Conservation (phyloP, 2,113 vertebrate species). For the Rhineura floridana region DNA sequence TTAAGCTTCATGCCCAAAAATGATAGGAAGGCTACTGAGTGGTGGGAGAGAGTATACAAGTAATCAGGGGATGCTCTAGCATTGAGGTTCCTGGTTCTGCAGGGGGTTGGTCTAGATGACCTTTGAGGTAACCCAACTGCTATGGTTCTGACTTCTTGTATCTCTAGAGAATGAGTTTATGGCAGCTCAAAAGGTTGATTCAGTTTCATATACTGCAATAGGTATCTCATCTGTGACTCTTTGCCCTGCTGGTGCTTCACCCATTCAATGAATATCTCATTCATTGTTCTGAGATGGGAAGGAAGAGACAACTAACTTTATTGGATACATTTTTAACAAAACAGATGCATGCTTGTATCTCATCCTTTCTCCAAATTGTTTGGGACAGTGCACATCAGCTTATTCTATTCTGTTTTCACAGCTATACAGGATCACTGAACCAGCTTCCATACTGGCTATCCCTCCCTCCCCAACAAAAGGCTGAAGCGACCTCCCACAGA, state of each 20-base stretch:
- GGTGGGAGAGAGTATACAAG: background rate
- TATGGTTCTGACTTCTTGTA: background rate
- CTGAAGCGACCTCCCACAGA: background rate
- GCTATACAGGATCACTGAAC: background rate
- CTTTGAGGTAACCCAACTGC: too few relatives aligned
- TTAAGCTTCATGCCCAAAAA: constrained; percentile 2
- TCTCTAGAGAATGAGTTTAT: background rate
- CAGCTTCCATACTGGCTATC: background rate
- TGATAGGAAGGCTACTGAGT: background rate
- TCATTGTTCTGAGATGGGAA: background rate
- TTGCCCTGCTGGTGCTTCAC: background rate
- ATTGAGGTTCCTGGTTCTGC: too few relatives aligned
- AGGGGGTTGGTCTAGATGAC: too few relatives aligned
- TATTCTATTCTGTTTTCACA: background rate
- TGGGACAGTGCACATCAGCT: background rate
- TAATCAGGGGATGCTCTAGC: background rate
- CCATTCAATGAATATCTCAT: background rate
- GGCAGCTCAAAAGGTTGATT: background rate
- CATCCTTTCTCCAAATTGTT: too few relatives aligned
- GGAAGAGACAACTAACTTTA: background rate
- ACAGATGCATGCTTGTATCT: background rate
- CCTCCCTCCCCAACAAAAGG: too few relatives aligned
- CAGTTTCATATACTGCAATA: background rate
- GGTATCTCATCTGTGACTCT: background rate
- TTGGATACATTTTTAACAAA: too few relatives aligned